Evolutionary conservation across 1,140 invertebrate species (phyloP), one percentile per base, ranked within the genome.

Genomic region (Pogonomyrmex barbatus): DNA sequence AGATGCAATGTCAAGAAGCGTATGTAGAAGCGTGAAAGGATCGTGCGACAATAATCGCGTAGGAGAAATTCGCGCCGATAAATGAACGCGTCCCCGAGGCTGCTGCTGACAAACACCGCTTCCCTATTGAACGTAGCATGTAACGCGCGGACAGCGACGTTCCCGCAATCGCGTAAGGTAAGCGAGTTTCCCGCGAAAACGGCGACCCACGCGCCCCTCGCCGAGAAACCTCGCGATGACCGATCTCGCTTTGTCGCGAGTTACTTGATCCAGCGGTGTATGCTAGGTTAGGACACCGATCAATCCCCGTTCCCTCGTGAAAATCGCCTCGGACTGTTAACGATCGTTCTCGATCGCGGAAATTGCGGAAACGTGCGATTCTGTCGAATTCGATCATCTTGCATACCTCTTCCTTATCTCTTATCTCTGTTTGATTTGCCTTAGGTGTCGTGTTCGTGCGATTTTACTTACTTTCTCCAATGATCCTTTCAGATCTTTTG

Each of bases 401-500:
- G 4, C 54, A 12, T n/a, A 10, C 12, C 9, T 62, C 6, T 60
- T n/a, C 50, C 39, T 50, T 4, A 36, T 14, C 10, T 52, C 17
- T 12, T 1, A n/a, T 24, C 5, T 63, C 14, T 54, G 12, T 54
- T 12, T 14, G 14, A 4, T 9, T 24, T 9, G n/a, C 4, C 8
- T 89, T 77, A 8, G 47, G 68, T 54, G 39, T 73, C 36, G 24
- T 24, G 24, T 24, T 24, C 24, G 24, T 14, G 17, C 62, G 54
- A 65, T 82, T 1, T 30, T 33, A 30, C 4, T n/a, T 24, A 87
- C 86, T 54, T n/a, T 36, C 24, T 24, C 0, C 24, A 24, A 78
- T 14, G 14, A 42, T 54, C 12, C 52, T 17, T 47, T n/a, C 68
- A 91, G 91, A 91, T 90, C 47, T 54, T 88, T 91, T 82, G 79